A percentile compares a stretch with the other conserved stretches of the same genome.
Conservation (phyloP, 2,888 invertebrate genomes). For the Cantharis lateralis region DNA sequence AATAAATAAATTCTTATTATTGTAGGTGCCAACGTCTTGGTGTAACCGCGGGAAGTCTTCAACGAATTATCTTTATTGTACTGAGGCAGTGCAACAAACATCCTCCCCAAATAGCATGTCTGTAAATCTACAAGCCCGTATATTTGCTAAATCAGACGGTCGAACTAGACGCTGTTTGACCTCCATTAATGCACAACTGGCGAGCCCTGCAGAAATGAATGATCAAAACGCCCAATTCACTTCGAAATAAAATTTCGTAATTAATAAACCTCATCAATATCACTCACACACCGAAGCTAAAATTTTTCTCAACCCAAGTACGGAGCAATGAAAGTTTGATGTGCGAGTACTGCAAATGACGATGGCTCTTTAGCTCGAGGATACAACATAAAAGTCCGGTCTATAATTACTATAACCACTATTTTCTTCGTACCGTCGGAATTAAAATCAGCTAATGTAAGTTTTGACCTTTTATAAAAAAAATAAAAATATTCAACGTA, state of each 20-base stretch:
- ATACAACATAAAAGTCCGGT: constrained; percentile 24
- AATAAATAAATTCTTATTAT: constrained; percentile 34
- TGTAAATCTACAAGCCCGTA: constrained; percentile 34
- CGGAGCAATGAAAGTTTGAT: constrained; percentile 11
- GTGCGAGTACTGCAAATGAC: constrained; percentile 16
- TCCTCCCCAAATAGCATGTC: constrained; percentile 34
- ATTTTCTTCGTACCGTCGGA: constrained; percentile 27
- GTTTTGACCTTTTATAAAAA: constrained; percentile 21
- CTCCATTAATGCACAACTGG: constrained; percentile 21
- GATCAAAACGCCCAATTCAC: constrained; percentile 25
- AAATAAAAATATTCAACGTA: constrained; percentile 15
- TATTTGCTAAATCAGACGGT: constrained; percentile 34
- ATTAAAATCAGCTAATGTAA: constrained; percentile 29
- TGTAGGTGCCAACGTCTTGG: constrained; percentile 26
- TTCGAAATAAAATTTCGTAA: neutral
- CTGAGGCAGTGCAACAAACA: constrained; percentile 27
- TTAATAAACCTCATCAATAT: neutral
- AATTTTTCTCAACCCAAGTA: neutral
- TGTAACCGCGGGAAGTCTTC: constrained; percentile 24
- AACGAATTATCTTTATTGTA: constrained; percentile 34
- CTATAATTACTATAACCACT: constrained; percentile 30
- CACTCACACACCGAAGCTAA: neutral
- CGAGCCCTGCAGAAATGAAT: constrained; percentile 3
- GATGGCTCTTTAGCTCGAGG: constrained; percentile 24
- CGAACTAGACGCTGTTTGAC: constrained; percentile 23